Percentiles rank a stretch among this genome's conserved stretches.
Evolutionary conservation across 37 sponge, comb jelly and placozoan genomes (phyloP).

Genomic region (Ianthella basta): DNA sequence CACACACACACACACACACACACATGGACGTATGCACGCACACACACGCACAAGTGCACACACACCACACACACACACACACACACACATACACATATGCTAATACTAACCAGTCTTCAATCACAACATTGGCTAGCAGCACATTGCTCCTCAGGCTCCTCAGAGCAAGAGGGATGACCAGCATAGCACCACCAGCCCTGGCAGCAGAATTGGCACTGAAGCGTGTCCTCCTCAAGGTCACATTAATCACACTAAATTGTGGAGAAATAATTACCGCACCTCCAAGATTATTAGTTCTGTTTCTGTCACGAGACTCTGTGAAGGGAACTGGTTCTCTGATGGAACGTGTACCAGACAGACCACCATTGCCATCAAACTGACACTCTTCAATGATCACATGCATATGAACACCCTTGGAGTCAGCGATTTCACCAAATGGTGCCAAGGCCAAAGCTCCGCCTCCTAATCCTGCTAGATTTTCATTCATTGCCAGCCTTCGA

Average conservation of each 20-base stretch:
- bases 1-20: no score
- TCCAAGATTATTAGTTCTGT: not conserved
- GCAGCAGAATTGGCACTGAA: not conserved
- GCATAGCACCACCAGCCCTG: not conserved
- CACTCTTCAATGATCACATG: not conserved
- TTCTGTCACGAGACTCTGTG: no score
- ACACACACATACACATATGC: not conserved
- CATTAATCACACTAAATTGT: not conserved
- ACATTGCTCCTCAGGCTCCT: no score
- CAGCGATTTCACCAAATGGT: not conserved
- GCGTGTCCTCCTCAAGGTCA: not conserved
- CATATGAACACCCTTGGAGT: not conserved
- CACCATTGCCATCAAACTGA: not conserved
- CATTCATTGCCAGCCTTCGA: not conserved
- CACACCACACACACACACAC: no score
- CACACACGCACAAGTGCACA: no score
- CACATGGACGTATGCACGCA: no score
- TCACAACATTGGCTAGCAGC: not conserved
- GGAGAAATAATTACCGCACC: not conserved
- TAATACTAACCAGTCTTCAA: slow-evolving; percentile 15
- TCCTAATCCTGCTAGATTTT: not conserved
- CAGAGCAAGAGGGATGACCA: not conserved
- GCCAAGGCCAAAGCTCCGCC: not conserved
- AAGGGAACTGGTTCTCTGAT: no score
- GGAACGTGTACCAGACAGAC: no score